Base-by-base conservation (phyloP, 2,797 vertebrate species). In the Urosaurus nigricauda region DNA sequence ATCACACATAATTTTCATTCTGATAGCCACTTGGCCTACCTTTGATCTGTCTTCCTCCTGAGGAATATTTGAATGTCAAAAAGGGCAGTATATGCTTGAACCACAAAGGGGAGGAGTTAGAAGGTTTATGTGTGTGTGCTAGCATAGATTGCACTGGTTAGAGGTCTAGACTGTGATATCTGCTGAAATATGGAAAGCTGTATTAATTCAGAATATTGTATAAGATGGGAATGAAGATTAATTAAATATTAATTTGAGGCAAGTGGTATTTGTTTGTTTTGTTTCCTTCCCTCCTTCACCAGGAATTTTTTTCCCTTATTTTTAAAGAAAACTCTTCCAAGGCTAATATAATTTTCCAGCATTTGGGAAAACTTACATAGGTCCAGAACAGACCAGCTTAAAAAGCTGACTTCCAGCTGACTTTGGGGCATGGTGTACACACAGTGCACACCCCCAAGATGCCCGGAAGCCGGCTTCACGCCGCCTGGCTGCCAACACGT, bases 1-100 rank as follows among this genome's bases (percentile, higher is more conserved):
- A 89, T 92, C 90, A 92, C 37, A 82, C 11, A 26, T 56, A 82
- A 40, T 58, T 65, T 82, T 82, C 58, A 40, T 29, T 14, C 29
- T 29, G 63, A 68, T 68, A 68, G 29, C 32, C 51, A 53, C 43
- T 84, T 56, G 83, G 32, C 35, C n/a, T 32, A 53, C 5, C 65
- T 53, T 84, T 51, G 19, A 84, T 84, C 47, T 84, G 47, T 56
- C n/a, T 73, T 84, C n/a, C 32, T 80, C 90, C 73, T 73, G 88
- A 93, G 85, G 90, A 83, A 81, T 87, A 3, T 78, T 86, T 92
- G 85, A 82, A 82, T 86, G 11, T 77, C 56, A 56, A 86, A 86
- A 93, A 74, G n/a, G n/a, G n/a, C n/a, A n/a, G n/a, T 11, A 65
- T 24, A 26, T 65, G 63, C 63, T 63, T 63, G 60, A 63, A 63